Percentiles rank a stretch among this genome's conserved stretches.
These are phyloP conservation scores for Dynastes maya DNA, from an alignment of 2,888 invertebrate genomes.

Conservation along the genomic window DNA sequence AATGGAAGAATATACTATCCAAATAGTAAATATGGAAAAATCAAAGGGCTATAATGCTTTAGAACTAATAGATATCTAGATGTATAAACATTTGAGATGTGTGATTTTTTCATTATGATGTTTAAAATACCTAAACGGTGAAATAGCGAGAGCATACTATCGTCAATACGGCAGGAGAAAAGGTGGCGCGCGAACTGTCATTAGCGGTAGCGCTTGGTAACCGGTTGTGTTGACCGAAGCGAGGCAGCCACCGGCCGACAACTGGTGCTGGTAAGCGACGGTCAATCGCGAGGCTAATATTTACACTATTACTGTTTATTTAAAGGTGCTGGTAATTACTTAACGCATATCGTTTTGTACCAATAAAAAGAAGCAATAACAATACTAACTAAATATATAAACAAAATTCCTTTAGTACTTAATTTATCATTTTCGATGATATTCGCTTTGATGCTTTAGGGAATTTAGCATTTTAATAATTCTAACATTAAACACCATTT, in stretches of 20 bases:
- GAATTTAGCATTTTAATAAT: no score
- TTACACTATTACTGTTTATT: slow-evolving; percentile 62
- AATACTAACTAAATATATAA: slow-evolving; percentile 42
- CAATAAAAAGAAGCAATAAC: slow-evolving; percentile 59
- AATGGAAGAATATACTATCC: no score
- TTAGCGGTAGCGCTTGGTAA: slow-evolving; percentile 44
- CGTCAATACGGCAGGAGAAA: slow-evolving; percentile 7
- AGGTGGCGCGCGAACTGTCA: slow-evolving; percentile 31
- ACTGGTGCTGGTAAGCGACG: slow-evolving; percentile 37
- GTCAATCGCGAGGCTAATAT: slow-evolving; percentile 53
- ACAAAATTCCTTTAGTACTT: slow-evolving; percentile 24
- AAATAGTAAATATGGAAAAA: no score
- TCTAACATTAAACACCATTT: no score
- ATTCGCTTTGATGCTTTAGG: background rate
- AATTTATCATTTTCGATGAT: slow-evolving; percentile 15
- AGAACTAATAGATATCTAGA: no score
- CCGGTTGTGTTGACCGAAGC: slow-evolving; percentile 43
- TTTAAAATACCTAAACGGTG: no score
- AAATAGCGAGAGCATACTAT: background rate
- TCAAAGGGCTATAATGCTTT: no score
- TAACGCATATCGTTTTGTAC: slow-evolving; percentile 64
- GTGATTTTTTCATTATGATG: no score
- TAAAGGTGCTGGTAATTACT: slow-evolving; percentile 69
- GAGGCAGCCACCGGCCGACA: slow-evolving; percentile 39
- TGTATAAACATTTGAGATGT: no score